phyloP scores from a whole-genome alignment of 2,797 vertebrate species.

The Melanotaenia maccullochi region DNA sequence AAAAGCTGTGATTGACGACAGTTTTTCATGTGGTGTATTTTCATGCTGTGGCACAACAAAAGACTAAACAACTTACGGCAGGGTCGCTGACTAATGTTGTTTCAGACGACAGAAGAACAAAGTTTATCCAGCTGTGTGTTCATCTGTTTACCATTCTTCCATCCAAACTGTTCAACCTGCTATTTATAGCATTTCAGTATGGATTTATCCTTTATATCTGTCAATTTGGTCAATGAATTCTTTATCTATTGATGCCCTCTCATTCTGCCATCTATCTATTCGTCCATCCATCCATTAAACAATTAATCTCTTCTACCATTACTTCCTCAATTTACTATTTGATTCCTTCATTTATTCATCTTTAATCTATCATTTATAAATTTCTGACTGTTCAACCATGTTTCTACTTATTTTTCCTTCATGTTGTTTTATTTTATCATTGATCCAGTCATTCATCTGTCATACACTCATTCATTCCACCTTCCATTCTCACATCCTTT shows the following conservation, averaged over 20 bases:
- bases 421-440: neutral
- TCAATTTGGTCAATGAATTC: neutral
- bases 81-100: constrained; percentile 8
- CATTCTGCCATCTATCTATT: neutral
- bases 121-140: neutral
- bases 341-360: neutral
- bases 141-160: neutral
- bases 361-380: neutral
- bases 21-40: neutral
- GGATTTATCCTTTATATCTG: neutral
- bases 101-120: neutral
- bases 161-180: neutral
- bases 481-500: neutral
- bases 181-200: neutral
- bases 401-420: neutral
- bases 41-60: constrained; percentile 1
- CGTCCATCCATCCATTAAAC: neutral
- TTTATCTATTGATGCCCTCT: neutral
- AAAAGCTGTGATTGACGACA: constrained; percentile 19
- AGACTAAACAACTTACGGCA: constrained; percentile 24
- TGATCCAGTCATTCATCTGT: neutral
- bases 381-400: neutral
- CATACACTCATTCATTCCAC: neutral
- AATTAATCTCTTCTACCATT: neutral
- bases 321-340: neutral